A percentile compares a stretch with the other conserved stretches of the same genome.
phyloP scores from a whole-genome alignment of 1,140 invertebrate genomes.

The Danaus plexippus region DNA sequence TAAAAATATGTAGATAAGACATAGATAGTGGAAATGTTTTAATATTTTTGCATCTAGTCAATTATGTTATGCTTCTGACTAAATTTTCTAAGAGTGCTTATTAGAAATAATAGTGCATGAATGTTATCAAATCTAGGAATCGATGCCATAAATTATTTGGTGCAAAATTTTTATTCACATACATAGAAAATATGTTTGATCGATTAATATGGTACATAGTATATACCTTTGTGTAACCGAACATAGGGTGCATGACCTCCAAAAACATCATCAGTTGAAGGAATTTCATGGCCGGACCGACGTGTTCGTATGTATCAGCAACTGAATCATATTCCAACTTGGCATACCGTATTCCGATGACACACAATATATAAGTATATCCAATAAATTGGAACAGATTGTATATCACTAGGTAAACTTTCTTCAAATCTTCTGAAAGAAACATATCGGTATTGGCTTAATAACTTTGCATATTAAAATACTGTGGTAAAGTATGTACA shows the following conservation, averaged over 20 bases:
- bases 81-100: no score
- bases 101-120: not conserved
- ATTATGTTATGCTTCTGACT: no score
- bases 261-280: conserved; percentile 86
- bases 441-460: conserved; percentile 16
- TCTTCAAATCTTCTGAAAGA: conserved; percentile 83
- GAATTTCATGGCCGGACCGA: conserved; percentile 87
- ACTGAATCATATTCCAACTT: conserved; percentile 84
- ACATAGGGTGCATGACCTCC: conserved; percentile 91
- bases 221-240: conserved; percentile 87
- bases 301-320: conserved; percentile 79
- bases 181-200: no score
- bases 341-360: conserved; percentile 82
- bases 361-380: conserved; percentile 83
- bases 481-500: no score
- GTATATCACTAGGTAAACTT: conserved; percentile 90
- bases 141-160: not conserved
- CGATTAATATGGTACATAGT: no score
- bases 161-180: no score
- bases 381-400: conserved; percentile 94
- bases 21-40: not conserved
- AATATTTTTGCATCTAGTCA: no score
- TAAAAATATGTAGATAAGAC: not conserved
- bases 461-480: no score
- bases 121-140: not conserved